These are phyloP conservation scores for Pangasianodon gigas DNA, from an alignment of 2,113 vertebrate species.

Conservation along the genomic window DNA sequence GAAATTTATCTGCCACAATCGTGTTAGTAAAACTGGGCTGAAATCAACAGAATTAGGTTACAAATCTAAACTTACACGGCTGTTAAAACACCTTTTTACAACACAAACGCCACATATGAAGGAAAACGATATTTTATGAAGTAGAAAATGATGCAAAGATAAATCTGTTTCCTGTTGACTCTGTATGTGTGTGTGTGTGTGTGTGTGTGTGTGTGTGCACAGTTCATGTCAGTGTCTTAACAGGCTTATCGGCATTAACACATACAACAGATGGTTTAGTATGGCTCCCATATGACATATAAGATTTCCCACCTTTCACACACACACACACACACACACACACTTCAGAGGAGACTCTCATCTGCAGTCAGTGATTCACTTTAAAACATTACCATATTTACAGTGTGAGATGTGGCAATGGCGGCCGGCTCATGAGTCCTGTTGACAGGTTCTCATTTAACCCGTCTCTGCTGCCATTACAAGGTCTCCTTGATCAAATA, in stretches of 20 bases:
- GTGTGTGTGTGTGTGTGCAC: background rate
- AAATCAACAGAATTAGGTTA: background rate
- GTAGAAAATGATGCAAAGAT: too few species aligned
- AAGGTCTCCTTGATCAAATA: slow-evolving; percentile 65
- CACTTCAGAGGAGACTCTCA: slow-evolving; percentile 16
- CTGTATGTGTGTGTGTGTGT: slow-evolving; percentile 1
- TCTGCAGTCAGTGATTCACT: slow-evolving; percentile 48
- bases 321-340: slow-evolving; percentile 16
- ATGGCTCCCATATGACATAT: slow-evolving; percentile 11
- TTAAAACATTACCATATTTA: slow-evolving; percentile 64
- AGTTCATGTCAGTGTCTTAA: slow-evolving; percentile 1
- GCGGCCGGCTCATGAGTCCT: slow-evolving; percentile 54
- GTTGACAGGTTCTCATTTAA: slow-evolving; percentile 59
- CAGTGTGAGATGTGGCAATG: slow-evolving; percentile 46
- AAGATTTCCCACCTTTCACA: background rate
- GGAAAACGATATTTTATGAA: too few species aligned
- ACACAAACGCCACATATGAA: too few species aligned
- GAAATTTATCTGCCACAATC: background rate
- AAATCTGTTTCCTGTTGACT: too few species aligned
- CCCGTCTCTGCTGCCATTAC: slow-evolving; percentile 59
- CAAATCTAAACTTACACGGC: too few species aligned
- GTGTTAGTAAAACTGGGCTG: background rate
- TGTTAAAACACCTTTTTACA: too few species aligned
- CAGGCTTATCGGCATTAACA: slow-evolving; percentile 29
- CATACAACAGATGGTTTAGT: slow-evolving; percentile 2